A percentile compares a stretch with the other conserved stretches of the same genome.
Conservation (phyloP, 2,888 invertebrate genomes). For the Rhogogaster chlorosoma region DNA sequence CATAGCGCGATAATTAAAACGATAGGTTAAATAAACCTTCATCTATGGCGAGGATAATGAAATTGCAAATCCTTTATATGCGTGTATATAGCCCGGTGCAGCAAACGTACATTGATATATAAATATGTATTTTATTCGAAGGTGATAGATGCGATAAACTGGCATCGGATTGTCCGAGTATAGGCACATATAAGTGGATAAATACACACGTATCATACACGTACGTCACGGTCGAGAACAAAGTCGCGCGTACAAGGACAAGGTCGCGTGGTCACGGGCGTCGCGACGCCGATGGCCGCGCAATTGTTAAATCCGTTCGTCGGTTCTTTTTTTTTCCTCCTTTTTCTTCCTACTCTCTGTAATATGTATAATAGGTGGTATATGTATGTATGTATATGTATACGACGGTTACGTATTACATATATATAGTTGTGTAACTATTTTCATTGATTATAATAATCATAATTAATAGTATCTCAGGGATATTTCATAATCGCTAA, state of each 20-base stretch:
- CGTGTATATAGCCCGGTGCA: neutral
- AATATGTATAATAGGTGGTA: neutral
- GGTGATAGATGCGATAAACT: conserved; percentile 42
- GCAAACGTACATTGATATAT: neutral
- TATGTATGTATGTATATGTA: neutral
- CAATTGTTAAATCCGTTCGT: neutral
- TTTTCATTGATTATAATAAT: neutral
- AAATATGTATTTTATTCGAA: conserved; percentile 14
- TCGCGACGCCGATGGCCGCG: conserved; percentile 53
- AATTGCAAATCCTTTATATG: neutral
- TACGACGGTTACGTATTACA: neutral
- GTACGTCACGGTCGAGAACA: conserved; percentile 61
- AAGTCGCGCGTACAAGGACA: conserved; percentile 71
- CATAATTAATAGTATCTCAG: neutral
- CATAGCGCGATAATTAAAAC: too few species aligned
- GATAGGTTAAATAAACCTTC: too few species aligned
- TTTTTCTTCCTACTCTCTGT: neutral
- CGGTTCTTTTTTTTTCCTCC: neutral
- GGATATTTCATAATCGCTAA: neutral
- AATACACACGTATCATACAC: neutral
- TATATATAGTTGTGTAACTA: neutral
- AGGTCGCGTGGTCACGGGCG: conserved; percentile 75
- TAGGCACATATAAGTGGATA: neutral
- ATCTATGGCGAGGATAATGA: too few species aligned
- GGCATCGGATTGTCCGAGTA: neutral